These are phyloP conservation scores for Myrmecobius fasciatus DNA, from an alignment of 2,113 vertebrate species.

Conservation along the genomic window DNA sequence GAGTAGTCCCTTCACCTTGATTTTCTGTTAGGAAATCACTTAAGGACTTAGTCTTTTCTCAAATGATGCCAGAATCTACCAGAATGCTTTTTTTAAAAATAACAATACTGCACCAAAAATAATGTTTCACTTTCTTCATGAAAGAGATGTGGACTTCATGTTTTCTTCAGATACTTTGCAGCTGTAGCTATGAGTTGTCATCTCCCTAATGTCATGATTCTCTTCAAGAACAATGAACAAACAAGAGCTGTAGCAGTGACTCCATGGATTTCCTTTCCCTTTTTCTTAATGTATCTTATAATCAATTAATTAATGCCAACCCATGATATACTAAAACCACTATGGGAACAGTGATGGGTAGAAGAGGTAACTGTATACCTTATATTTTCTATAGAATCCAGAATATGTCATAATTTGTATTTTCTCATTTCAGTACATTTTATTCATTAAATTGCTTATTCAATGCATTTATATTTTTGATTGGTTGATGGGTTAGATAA, in stretches of 20 bases:
- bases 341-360: no score
- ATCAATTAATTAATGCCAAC: neutral
- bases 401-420: neutral
- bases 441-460: no score
- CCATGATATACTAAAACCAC: neutral
- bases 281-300: neutral
- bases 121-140: neutral
- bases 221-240: no score
- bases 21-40: neutral
- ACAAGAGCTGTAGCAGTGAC: neutral
- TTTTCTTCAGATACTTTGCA: neutral
- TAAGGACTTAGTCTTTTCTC: neutral
- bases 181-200: neutral
- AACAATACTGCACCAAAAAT: neutral
- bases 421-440: neutral
- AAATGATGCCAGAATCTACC: neutral
- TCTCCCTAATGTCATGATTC: no score
- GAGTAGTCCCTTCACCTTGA: neutral
- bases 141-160: neutral
- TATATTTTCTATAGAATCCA: neutral
- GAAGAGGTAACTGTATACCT: neutral
- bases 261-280: neutral
- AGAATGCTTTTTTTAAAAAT: neutral
- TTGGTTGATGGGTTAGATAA: neutral
- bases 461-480: neutral